Base-by-base conservation (phyloP, 1,140 invertebrate species). In the Bradynema listronoti region DNA sequence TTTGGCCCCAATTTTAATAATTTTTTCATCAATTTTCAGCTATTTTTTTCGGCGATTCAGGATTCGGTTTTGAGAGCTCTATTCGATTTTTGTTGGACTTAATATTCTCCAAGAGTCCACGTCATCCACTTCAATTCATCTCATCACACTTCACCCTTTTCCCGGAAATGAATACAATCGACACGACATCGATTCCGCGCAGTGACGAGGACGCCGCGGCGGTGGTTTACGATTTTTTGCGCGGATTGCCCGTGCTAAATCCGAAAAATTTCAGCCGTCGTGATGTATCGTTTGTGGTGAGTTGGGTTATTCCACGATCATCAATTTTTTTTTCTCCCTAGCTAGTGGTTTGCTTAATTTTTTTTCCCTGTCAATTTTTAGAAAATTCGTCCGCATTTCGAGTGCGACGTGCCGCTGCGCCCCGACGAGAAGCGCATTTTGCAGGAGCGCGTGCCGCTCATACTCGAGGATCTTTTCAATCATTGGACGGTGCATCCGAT, bases 311-410 rank as follows among this genome's bases (percentile, higher is more conserved):
- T 11, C 19, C 11, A 39, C 11, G 36, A 39, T 11, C 11, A 11
- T 19, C 11, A 39, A 39, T 39, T 39, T 39, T 39, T 39, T 39
- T 39, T 39, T 11, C 11, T 19, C 19, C 11, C 36, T 39, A 39
- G 11, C 19, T 39, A 19, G 11, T 39, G 36, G 19, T 39, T 11
- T 11, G 36, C 11, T 39, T 39, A 11, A 11, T 39, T 11, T 39
- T 39, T 19, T 39, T 39, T 11, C 19, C 11, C 11, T 39, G 19
- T 39, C 11, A 11, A 39, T 25, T 19, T 50, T 5, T 3, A 50
- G 47, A 50, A 29, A 50, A 50, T 50, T 50, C 47, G 47, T 4
- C 47, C 47, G 9, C 29, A 50, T 9, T n/a, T 50, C 5, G 34
- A 16, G 9, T 29, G 34, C 34, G 47, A 50, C 27, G 47, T 50